Evolutionary conservation across 1,140 invertebrate species (phyloP).

Genomic region (Caenorhabditis latens): DNA sequence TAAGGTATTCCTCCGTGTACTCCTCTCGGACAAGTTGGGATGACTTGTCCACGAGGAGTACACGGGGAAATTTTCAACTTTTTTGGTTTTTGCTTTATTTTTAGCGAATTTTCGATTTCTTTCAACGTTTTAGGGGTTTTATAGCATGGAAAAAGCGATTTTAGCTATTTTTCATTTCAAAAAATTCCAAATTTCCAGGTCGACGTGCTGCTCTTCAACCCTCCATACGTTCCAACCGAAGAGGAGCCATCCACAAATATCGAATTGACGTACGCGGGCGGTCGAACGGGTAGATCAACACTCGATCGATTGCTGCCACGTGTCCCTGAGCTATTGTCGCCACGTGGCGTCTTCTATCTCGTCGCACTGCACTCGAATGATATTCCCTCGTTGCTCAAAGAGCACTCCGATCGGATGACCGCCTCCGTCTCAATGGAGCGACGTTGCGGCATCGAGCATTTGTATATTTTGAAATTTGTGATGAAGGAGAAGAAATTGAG

Average conservation of each 20-base stretch:
- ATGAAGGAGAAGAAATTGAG: background rate
- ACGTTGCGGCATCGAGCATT: constrained; percentile 74
- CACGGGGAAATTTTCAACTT: no score
- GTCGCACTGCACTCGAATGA: constrained; percentile 74
- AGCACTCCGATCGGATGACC: constrained; percentile 51
- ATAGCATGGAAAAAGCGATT: no score
- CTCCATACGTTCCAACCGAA: constrained; percentile 92
- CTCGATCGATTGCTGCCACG: constrained; percentile 70
- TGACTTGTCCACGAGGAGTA: no score
- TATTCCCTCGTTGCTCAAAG: constrained; percentile 62
- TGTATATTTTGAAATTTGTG: constrained; percentile 72
- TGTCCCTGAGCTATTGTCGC: constrained; percentile 69
- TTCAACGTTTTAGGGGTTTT: constrained; percentile 66
- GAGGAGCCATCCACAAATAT: constrained; percentile 60
- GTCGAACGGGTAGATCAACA: constrained; percentile 67
- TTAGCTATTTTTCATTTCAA: no score
- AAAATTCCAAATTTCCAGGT: constrained; percentile 70
- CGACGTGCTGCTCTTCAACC: constrained; percentile 95
- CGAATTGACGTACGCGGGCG: constrained; percentile 69
- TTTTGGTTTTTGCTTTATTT: background rate
- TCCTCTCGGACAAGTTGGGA: no score
- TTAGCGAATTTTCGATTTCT: no score
- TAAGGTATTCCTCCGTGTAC: no score
- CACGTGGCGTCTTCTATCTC: constrained; percentile 73
- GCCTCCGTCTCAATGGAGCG: constrained; percentile 67